Evolutionary conservation across 2,888 invertebrate species (phyloP).

Genomic region (Drosophila neonasuta): DNA sequence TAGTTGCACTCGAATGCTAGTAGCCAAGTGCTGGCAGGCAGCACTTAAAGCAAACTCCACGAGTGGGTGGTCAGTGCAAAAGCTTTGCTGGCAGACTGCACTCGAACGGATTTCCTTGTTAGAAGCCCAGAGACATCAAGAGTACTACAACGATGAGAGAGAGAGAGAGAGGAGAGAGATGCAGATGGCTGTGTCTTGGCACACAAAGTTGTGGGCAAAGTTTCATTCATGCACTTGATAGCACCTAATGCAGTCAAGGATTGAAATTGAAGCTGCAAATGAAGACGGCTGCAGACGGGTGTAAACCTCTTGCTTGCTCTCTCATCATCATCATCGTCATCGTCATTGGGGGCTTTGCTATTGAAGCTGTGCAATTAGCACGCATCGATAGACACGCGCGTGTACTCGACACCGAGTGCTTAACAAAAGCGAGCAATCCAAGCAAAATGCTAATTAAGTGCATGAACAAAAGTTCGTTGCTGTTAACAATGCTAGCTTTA

Average conservation of each 20-base stretch:
- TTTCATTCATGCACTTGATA: conserved; percentile 59
- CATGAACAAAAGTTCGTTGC: conserved; percentile 38
- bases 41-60: conserved; percentile 47
- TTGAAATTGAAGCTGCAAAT: conserved; percentile 37
- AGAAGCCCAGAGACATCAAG: conserved; percentile 30
- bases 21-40: conserved; percentile 33
- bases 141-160: neutral
- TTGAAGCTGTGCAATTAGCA: conserved; percentile 72
- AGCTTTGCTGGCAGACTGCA: conserved; percentile 47
- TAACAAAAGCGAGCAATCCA: conserved; percentile 59
- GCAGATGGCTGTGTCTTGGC: conserved; percentile 21
- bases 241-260: conserved; percentile 64
- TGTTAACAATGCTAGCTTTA: conserved; percentile 47
- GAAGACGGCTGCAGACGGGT: conserved; percentile 7
- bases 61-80: conserved; percentile 29
- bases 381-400: conserved; percentile 78
- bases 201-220: conserved; percentile 52
- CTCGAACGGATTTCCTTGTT: conserved; percentile 74
- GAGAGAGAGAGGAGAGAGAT: neutral
- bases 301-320: too few relatives aligned
- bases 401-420: conserved; percentile 59
- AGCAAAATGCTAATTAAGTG: conserved; percentile 76
- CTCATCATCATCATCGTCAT: neutral
- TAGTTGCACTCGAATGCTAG: conserved; percentile 37
- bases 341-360: conserved; percentile 8